phyloP scores from a whole-genome alignment of 2,113 vertebrate species.

The Pygoscelis adeliae region DNA sequence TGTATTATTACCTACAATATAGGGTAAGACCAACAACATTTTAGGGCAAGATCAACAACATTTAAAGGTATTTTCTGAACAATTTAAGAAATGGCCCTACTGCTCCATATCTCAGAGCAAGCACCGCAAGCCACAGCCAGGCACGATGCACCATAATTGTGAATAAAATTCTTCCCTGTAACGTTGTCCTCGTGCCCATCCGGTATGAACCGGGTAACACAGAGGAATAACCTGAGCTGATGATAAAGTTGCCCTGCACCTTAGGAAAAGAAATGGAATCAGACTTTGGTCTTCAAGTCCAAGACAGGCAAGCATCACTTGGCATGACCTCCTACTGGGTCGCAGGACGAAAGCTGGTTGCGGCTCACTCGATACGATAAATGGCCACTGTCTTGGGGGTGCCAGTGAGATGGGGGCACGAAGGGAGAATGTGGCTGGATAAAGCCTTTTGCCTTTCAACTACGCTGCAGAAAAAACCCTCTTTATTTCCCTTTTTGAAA shows the following conservation, averaged over 20 bases:
- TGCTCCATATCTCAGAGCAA: background rate
- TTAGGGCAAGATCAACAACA: background rate
- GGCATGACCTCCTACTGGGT: background rate
- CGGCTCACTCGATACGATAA: accelerated
- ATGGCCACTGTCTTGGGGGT: background rate
- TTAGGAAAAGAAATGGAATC: background rate
- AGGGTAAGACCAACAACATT: background rate
- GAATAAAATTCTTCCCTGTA: background rate
- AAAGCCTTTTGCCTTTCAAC: background rate
- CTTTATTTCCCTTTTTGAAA: background rate
- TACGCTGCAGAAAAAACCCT: background rate
- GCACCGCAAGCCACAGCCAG: background rate
- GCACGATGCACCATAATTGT: accelerated
- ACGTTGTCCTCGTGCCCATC: accelerated
- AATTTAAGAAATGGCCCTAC: background rate
- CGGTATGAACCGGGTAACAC: accelerated
- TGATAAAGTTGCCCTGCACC: background rate
- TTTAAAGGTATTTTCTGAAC: background rate
- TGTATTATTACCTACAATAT: background rate
- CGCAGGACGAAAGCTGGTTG: background rate
- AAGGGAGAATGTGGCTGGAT: background rate
- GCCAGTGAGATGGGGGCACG: accelerated
- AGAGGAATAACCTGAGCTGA: background rate
- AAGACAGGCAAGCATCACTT: background rate
- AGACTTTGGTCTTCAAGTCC: background rate